Evolutionary conservation across 2,113 vertebrate genomes (phyloP), one percentile per base, ranked within the genome.

Genomic region (Phainopepla nitens): DNA sequence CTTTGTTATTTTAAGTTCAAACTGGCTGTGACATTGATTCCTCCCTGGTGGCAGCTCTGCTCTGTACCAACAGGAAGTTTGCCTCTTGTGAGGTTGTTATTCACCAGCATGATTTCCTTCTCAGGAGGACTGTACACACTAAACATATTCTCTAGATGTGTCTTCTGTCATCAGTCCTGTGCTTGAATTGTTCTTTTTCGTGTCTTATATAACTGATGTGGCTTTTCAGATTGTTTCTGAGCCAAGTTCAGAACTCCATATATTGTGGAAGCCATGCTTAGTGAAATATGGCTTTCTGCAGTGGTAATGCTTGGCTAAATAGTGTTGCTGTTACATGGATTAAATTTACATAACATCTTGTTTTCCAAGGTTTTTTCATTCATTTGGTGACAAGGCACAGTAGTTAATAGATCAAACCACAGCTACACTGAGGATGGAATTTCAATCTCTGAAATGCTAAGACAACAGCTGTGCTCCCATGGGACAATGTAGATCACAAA

Each of bases 261-360:
- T 18, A 36, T 65, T 58, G 39, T 47, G 61, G 62, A 49, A 89
- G 76, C 58, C 44, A 24, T 11, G 9, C 41, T 62, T 29, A 44
- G 58, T 66, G 71, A 88, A 89, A 93, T 60, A 75, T 4, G 47
- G 22, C 79, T 85, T 82, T 90, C 66, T 88, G 35, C 51, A 58
- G 71, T 44, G 39, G 42, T 77, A 80, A 85, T 17, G 9, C 73
- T 86, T 86, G 85, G 35, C 87, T 83, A 77, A 80, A 70, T 31
- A 71, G 61, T 31, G n/a, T 35, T 79, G 70, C 78, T 93, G 54
- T 61, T 91, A 49, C 71, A 51, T 0, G 9, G 68, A 86, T 95
- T 86, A 93, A 76, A 93, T 96, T 85, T 93, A 80, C 75, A 71
- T 76, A 88, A 93, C n/a, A n/a, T 61, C 69, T 79, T 88, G 68